Percentiles rank a stretch among this genome's conserved stretches.
These are phyloP conservation scores for Phylloscopus whistleri DNA, from an alignment of 2,113 vertebrate genomes.

Conservation along the genomic window DNA sequence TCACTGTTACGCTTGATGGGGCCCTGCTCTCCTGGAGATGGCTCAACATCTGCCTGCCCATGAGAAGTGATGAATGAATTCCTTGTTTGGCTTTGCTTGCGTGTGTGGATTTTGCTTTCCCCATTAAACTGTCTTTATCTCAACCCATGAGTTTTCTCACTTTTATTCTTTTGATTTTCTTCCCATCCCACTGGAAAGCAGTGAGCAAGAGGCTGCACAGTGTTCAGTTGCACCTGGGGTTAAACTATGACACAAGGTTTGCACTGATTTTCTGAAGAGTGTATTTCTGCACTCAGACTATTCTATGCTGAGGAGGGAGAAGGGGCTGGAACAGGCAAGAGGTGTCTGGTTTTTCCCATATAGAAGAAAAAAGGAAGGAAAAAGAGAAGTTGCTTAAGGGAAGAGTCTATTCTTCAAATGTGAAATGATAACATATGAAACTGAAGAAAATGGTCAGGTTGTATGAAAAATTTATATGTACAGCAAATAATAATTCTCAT, in stretches of 20 bases:
- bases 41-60: not conserved
- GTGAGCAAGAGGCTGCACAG: fast-evolving
- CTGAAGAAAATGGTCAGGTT: not conserved
- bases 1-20: not conserved
- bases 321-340: not conserved
- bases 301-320: not conserved
- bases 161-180: not conserved
- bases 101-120: not conserved
- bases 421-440: not conserved
- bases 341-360: not conserved
- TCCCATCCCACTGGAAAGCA: not conserved
- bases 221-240: not conserved
- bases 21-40: not conserved
- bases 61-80: not conserved
- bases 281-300: not conserved
- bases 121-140: not conserved
- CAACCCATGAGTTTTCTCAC: not conserved
- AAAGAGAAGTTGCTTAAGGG: not conserved
- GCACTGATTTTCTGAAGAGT: not conserved
- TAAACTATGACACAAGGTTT: not conserved
- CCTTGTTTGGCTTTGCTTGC: not conserved
- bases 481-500: not conserved
- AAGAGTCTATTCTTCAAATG: not conserved
- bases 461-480: not conserved
- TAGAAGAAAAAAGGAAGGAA: fast-evolving